A percentile compares a stretch with the other conserved stretches of the same genome.
Evolutionary conservation across 2,888 invertebrate species (phyloP).

Genomic region (Drosophila parthenogenetica): DNA sequence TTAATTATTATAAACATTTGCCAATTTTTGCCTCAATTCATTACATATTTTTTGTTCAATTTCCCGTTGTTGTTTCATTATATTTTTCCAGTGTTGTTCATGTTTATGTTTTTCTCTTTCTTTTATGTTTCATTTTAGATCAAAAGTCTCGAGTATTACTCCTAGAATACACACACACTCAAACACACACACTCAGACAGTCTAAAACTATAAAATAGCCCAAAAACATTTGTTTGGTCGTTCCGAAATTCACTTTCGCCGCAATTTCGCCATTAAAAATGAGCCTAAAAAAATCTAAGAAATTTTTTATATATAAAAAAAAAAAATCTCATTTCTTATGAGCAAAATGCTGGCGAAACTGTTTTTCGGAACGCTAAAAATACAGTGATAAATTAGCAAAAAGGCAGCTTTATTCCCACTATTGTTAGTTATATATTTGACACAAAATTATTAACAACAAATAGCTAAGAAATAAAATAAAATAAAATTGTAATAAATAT

Average conservation of each 20-base stretch:
- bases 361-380: not conserved
- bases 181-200: constrained; percentile 39
- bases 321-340: not conserved
- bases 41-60: constrained; percentile 1
- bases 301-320: no score
- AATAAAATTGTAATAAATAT: not conserved
- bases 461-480: constrained; percentile 4
- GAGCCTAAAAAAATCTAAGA: no score
- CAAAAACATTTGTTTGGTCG: constrained; percentile 28
- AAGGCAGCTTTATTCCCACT: constrained; percentile 34
- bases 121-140: constrained; percentile 83
- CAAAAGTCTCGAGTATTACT: constrained; percentile 81
- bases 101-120: constrained; percentile 43
- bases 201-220: constrained; percentile 11
- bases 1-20: not conserved
- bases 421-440: not conserved
- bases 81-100: constrained; percentile 27
- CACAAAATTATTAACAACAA: constrained; percentile 4
- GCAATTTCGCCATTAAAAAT: not conserved
- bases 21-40: not conserved
- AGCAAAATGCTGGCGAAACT: not conserved
- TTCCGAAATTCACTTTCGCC: constrained; percentile 2
- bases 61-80: not conserved
- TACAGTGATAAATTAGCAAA: constrained; percentile 7
- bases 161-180: constrained; percentile 53